phyloP scores from a whole-genome alignment of 2,113 vertebrate genomes.

The Chrysochloris asiatica region DNA sequence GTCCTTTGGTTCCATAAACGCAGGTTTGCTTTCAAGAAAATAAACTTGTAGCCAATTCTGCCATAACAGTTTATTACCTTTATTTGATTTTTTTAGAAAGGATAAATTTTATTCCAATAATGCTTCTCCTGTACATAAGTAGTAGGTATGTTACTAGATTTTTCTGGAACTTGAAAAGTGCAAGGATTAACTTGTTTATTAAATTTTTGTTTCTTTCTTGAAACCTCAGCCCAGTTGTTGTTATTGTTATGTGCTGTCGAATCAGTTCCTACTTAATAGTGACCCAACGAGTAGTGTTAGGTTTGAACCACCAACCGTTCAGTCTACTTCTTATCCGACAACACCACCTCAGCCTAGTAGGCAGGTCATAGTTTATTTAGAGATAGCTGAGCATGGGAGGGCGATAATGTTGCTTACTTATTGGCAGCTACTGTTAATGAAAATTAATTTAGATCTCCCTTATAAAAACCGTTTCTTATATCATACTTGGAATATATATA shows the following conservation, averaged over 20 bases:
- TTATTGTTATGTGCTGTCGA: too few relatives aligned
- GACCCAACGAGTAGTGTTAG: too few relatives aligned
- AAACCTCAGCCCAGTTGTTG: neutral
- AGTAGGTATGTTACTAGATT: conserved; percentile 8
- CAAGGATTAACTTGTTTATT: neutral
- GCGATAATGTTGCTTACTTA: neutral
- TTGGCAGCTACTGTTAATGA: neutral
- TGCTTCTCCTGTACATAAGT: conserved; percentile 37
- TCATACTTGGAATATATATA: neutral
- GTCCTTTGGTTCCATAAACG: conserved; percentile 47
- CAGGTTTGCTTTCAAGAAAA: conserved; percentile 55
- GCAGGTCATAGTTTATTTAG: neutral
- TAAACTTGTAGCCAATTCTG: conserved; percentile 9
- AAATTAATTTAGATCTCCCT: neutral
- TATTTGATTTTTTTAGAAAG: conserved; percentile 57
- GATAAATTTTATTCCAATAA: conserved; percentile 22
- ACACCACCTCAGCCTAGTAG: too few relatives aligned
- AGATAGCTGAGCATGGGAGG: neutral
- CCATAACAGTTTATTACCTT: neutral
- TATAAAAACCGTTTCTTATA: neutral
- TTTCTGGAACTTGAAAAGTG: conserved; percentile 20
- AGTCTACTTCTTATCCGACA: too few relatives aligned
- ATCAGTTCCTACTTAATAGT: too few relatives aligned
- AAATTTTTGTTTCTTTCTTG: conserved; percentile 42
- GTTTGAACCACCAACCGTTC: too few relatives aligned